Evolutionary conservation across 2,113 vertebrate genomes (phyloP).

Genomic region (Alethe diademata): DNA sequence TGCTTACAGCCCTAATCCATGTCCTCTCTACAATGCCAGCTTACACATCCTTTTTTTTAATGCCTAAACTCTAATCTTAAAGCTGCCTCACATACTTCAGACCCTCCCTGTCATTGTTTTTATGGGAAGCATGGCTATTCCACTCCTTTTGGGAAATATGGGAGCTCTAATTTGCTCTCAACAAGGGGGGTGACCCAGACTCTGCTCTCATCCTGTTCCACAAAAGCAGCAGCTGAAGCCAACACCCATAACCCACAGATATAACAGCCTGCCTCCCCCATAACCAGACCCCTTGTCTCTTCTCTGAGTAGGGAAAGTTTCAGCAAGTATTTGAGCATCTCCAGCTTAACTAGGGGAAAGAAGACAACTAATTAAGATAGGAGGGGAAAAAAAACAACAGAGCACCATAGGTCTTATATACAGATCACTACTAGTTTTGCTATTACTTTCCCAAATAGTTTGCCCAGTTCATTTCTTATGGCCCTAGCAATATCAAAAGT

Average conservation of each 20-base stretch:
- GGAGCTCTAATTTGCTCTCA: neutral
- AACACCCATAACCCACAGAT: rapidly evolving
- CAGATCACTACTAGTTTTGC: neutral
- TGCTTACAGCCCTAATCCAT: neutral
- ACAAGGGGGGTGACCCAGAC: neutral
- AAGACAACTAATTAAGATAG: neutral
- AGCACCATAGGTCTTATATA: rapidly evolving
- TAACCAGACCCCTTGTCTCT: neutral
- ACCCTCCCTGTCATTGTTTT: neutral
- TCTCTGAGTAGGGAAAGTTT: neutral
- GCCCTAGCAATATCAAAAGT: neutral
- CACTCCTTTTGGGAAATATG: rapidly evolving
- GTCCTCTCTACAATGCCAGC: neutral
- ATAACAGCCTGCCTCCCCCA: neutral
- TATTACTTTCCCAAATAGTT: neutral
- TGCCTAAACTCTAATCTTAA: neutral
- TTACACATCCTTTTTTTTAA: neutral
- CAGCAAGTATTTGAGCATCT: neutral
- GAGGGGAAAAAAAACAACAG: neutral
- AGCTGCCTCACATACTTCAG: neutral
- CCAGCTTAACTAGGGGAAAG: neutral
- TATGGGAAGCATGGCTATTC: neutral
- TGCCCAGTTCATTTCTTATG: neutral
- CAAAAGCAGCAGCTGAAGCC: neutral
- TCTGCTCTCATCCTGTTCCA: neutral